phyloP scores from a whole-genome alignment of 2,888 invertebrate genomes.

The Cephus pygmeus region DNA sequence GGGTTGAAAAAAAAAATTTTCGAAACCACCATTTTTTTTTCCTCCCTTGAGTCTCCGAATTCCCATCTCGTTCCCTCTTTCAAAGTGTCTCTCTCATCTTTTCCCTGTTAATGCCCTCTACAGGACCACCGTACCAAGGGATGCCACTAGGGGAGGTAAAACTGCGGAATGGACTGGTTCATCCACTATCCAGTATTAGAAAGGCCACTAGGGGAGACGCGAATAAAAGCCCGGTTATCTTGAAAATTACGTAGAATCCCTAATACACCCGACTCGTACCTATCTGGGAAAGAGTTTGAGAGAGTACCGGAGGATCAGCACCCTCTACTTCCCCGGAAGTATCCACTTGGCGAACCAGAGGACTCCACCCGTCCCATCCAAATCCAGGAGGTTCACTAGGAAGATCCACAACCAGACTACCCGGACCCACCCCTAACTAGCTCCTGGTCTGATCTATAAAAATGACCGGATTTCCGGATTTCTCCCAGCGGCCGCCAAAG shows the following conservation, averaged over 20 bases:
- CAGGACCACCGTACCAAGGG: background rate
- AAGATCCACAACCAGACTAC: constrained; percentile 1
- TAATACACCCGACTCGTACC: background rate
- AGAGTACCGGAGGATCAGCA: background rate
- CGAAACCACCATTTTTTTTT: background rate
- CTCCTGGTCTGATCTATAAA: constrained; percentile 15
- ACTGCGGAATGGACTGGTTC: background rate
- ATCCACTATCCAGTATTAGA: background rate
- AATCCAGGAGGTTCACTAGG: background rate
- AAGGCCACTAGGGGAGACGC: constrained; percentile 17
- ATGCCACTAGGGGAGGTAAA: background rate
- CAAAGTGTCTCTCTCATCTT: background rate
- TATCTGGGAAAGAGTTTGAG: background rate
- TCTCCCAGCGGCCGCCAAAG: constrained; percentile 1
- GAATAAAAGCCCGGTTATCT: constrained; percentile 36
- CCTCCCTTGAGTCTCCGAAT: background rate
- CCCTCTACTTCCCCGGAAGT: background rate
- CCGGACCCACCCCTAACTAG: background rate
- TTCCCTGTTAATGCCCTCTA: background rate
- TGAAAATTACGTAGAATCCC: constrained; percentile 30
- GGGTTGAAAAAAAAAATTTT: background rate
- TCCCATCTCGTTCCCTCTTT: background rate
- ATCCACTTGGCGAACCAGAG: background rate
- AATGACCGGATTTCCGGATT: constrained; percentile 15
- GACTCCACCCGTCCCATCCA: background rate